phyloP scores from a whole-genome alignment of 2,113 vertebrate genomes.

The Bubo blakistoni region DNA sequence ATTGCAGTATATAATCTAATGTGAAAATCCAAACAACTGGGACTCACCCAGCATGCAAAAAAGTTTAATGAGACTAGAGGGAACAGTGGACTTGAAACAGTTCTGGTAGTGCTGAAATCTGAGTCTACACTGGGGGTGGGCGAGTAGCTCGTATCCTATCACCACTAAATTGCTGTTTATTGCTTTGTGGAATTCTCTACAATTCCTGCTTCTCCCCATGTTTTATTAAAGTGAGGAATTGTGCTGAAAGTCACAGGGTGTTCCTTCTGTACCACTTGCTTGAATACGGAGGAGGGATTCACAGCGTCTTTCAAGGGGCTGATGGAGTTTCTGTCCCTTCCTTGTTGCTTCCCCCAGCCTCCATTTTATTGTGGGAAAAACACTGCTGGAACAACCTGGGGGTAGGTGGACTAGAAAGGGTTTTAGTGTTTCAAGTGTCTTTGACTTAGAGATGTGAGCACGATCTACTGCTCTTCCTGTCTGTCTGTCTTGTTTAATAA shows the following conservation, averaged over 20 bases:
- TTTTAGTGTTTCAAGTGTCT: not conserved
- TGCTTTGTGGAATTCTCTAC: not conserved
- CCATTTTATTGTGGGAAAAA: not conserved
- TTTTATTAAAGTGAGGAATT: conserved; percentile 17
- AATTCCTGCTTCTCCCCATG: conserved; percentile 2
- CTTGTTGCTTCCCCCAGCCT: not conserved
- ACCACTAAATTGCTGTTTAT: conserved; percentile 11
- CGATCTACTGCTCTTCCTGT: not conserved
- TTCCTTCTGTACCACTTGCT: not conserved
- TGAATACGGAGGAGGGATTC: not conserved
- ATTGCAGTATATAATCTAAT: not conserved
- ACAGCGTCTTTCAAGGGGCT: not conserved
- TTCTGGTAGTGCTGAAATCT: conserved; percentile 11
- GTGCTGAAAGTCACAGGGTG: not conserved
- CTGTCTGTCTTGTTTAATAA: conserved; percentile 4
- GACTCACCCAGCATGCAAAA: not conserved
- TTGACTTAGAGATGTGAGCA: not conserved
- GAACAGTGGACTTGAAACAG: not conserved
- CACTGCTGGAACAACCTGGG: not conserved
- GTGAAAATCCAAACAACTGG: conserved; percentile 36
- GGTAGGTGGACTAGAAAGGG: not conserved
- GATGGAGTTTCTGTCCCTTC: not conserved
- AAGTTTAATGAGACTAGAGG: conserved; percentile 5
- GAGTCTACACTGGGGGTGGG: not conserved
- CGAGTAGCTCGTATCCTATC: not conserved